phyloP scores from a whole-genome alignment of 2,113 vertebrate species.

The Thunnus thynnus region DNA sequence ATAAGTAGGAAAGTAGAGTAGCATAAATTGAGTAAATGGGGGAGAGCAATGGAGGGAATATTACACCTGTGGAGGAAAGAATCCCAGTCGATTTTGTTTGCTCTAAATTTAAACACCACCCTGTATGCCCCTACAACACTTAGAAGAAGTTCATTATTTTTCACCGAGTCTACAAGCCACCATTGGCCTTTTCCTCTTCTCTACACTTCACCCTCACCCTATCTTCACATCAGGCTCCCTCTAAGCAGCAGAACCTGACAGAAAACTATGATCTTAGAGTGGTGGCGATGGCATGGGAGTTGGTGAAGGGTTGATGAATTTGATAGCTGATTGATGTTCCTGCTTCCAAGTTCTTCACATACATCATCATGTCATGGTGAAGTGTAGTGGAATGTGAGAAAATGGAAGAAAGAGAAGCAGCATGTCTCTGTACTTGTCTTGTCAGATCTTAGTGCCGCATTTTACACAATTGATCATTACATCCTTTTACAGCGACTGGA shows the following conservation, averaged over 20 bases:
- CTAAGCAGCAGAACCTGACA: conserved; percentile 25
- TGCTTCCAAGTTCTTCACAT: not conserved
- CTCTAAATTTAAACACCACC: conserved; percentile 27
- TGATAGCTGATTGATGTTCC: conserved; percentile 13
- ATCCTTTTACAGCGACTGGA: no score
- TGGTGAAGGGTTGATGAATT: conserved; percentile 10
- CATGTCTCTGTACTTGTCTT: no score
- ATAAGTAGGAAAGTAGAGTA: not conserved
- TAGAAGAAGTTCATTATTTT: conserved; percentile 23
- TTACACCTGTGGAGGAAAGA: conserved; percentile 6
- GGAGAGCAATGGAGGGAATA: not conserved
- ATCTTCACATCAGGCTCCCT: no score
- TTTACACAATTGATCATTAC: no score
- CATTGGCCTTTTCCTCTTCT: conserved; percentile 10
- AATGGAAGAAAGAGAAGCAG: not conserved
- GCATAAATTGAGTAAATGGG: not conserved
- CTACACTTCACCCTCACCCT: conserved; percentile 3
- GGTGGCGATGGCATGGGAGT: not conserved
- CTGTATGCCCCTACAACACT: not conserved
- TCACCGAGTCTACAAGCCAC: conserved; percentile 8
- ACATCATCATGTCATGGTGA: not conserved
- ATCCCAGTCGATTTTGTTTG: conserved; percentile 17
- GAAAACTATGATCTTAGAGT: conserved; percentile 15
- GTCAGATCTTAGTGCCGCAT: no score
- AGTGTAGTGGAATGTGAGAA: not conserved